Evolutionary conservation across 2,888 invertebrate species (phyloP).

Genomic region (Thymelicus sylvestris): DNA sequence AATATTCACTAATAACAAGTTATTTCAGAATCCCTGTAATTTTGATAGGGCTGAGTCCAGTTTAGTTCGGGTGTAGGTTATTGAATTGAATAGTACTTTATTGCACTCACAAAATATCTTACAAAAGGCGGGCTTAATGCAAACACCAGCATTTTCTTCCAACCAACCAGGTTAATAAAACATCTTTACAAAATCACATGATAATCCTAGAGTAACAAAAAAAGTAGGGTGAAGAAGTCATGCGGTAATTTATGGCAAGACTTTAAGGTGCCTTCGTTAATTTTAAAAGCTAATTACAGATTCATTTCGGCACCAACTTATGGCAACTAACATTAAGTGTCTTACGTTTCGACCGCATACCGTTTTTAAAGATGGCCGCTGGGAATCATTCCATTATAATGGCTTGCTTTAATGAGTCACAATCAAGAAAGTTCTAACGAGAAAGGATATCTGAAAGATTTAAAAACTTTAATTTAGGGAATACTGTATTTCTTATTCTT

Average conservation of each 20-base stretch:
- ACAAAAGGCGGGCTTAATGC: too few relatives aligned
- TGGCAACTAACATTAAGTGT: background rate
- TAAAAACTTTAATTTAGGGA: slow-evolving; percentile 1
- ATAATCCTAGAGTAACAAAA: too few relatives aligned
- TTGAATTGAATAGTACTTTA: too few relatives aligned
- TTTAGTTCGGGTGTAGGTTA: too few relatives aligned
- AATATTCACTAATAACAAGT: too few relatives aligned
- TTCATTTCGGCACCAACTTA: background rate
- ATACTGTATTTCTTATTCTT: background rate
- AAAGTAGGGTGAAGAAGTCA: background rate
- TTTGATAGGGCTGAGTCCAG: too few relatives aligned
- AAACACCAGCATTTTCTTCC: too few relatives aligned
- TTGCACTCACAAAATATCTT: too few relatives aligned
- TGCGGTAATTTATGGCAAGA: background rate
- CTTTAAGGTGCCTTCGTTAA: background rate
- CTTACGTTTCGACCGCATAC: background rate
- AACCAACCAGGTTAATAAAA: too few relatives aligned
- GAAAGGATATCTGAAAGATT: background rate
- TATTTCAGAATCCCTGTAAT: too few relatives aligned
- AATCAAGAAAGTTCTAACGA: slow-evolving; percentile 4
- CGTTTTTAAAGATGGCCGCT: slow-evolving; percentile 2
- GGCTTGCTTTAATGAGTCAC: slow-evolving; percentile 4
- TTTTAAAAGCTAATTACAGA: background rate
- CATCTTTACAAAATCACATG: too few relatives aligned
- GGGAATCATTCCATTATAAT: slow-evolving; percentile 4